These are phyloP conservation scores for Epicauta chinensis DNA, from an alignment of 1,140 invertebrate species.

Conservation along the genomic window DNA sequence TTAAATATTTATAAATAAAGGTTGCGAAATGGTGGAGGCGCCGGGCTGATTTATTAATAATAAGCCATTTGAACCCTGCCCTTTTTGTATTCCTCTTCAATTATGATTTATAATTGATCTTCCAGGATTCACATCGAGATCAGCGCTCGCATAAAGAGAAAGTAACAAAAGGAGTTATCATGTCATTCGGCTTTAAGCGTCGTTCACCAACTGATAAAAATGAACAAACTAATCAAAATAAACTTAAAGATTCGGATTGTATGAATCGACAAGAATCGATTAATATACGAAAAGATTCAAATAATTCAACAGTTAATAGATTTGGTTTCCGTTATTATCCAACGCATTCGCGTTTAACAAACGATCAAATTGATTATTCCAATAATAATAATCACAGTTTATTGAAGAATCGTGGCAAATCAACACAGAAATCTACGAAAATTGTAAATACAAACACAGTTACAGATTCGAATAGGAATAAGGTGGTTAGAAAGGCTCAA, in stretches of 20 bases:
- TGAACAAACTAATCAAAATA: no score
- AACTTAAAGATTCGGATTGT: not conserved
- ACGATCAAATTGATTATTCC: constrained; percentile 3
- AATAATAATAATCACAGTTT: no score
- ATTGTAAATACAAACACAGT: not conserved
- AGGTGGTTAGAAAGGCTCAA: constrained; percentile 28
- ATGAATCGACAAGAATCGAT: constrained; percentile 9
- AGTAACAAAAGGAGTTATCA: not conserved
- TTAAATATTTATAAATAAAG: no score
- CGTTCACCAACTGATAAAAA: not conserved
- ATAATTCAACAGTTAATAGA: no score
- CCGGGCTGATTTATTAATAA: not conserved
- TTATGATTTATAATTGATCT: no score
- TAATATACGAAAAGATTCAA: no score
- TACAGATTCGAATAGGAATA: not conserved
- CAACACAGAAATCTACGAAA: no score
- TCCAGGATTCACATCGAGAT: not conserved
- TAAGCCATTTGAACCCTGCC: not conserved
- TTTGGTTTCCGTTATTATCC: no score
- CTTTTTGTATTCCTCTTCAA: not conserved
- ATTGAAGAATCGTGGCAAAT: no score
- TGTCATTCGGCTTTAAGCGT: constrained; percentile 22
- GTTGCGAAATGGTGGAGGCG: not conserved
- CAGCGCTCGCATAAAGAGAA: constrained; percentile 2
- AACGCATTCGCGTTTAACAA: not conserved